Evolutionary conservation across 2,113 vertebrate genomes (phyloP).

Genomic region (Cairina moschata): DNA sequence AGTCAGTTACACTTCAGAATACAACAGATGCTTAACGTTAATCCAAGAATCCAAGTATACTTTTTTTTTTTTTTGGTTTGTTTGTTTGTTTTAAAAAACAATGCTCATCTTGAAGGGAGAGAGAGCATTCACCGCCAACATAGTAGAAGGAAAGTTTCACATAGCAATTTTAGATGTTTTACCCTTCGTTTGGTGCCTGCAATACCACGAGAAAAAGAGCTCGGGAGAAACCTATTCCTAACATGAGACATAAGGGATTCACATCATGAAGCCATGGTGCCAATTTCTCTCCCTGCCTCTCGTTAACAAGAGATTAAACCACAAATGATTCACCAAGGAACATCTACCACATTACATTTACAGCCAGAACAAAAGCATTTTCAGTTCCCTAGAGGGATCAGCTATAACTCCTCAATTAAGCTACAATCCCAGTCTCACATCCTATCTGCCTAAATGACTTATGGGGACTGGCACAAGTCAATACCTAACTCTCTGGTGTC

Average conservation of each 20-base stretch:
- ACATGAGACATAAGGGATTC: not conserved
- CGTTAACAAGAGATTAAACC: constrained; percentile 6
- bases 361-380: not conserved
- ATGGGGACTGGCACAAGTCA: not conserved
- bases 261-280: not conserved
- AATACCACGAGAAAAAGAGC: not conserved
- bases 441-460: not conserved
- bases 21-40: not conserved
- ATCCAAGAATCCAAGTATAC: not conserved
- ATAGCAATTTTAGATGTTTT: not conserved
- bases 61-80: not conserved
- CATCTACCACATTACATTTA: not conserved
- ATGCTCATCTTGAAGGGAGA: not conserved
- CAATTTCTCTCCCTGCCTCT: not conserved
- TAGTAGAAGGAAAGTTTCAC: not conserved
- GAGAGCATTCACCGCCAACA: not conserved
- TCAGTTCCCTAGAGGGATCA: not conserved
- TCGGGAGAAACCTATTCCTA: not conserved
- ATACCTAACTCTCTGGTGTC: not conserved
- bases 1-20: not conserved
- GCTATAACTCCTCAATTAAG: not conserved
- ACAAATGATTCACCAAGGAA: not conserved
- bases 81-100: not conserved
- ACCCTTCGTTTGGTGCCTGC: not conserved
- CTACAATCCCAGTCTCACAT: not conserved